Base-by-base conservation (phyloP, 2,888 invertebrate species). In the Drosophila meridionalis region DNA sequence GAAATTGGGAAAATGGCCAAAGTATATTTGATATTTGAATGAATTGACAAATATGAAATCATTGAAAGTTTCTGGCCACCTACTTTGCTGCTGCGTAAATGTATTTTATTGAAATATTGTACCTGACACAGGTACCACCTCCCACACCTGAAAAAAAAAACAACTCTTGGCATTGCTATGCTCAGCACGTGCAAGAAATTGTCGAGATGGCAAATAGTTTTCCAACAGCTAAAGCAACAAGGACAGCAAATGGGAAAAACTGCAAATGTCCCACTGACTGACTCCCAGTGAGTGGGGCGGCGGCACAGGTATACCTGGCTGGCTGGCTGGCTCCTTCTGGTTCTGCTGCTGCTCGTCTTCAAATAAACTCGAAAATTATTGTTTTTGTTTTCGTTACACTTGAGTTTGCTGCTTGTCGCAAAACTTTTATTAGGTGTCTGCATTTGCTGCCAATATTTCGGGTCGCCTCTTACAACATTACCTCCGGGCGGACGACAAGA, bases 341-440 rank as follows among this genome's bases (percentile, higher is more conserved):
- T 12, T 40, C 50, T 67, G 64, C 30, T 34, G 36, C 48, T 28
- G 36, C 65, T 42, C 32, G 36, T 58, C 72, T 60, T 58, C 62
- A 82, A 88, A 82, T 85, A 83, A 82, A 89, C 80, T 86, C 73
- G 67, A 86, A 86, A 86, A 88, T 82, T 89, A 89, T 87, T 89
- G 86, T 88, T 89, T 89, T 88, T 87, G 86, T 87, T 87, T 87
- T 89, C 83, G 83, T 83, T 82, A 82, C 87, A 87, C 87, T 87
- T 73, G 78, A 86, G 80, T 80, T 78, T 83, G 42, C 77, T 80
- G 38, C 64, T 78, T 78, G 85, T 83, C 82, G 89, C 74, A 88
- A 90, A 90, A 87, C 87, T 87, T 87, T 87, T 89, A 87, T 87
- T 90, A 90, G 83, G 84, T 89, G 89, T 90, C 89, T 87, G 90